phyloP scores from a whole-genome alignment of 2,113 vertebrate species.

The Megaleporinus macrocephalus region DNA sequence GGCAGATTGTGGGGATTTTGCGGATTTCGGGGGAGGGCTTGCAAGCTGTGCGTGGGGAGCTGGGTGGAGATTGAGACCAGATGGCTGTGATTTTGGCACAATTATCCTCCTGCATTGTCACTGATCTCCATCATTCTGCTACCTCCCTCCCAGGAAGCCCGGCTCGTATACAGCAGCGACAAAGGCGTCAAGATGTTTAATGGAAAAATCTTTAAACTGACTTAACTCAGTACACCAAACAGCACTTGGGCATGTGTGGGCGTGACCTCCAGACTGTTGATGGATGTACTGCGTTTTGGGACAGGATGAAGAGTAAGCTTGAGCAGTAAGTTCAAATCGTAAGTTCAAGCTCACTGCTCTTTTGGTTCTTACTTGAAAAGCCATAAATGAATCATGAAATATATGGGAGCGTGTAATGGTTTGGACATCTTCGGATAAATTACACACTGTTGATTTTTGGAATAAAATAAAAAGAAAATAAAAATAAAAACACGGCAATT shows the following conservation, averaged over 20 bases:
- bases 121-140: slow-evolving; percentile 55
- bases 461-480: too few relatives aligned
- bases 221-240: background rate
- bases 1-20: slow-evolving; percentile 65
- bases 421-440: too few relatives aligned
- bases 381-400: too few relatives aligned
- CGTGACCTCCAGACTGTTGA: slow-evolving; percentile 24
- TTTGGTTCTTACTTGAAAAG: background rate
- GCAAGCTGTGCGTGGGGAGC: slow-evolving; percentile 59
- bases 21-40: slow-evolving; percentile 65
- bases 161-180: slow-evolving; percentile 20
- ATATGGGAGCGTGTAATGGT: too few relatives aligned
- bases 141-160: slow-evolving; percentile 45
- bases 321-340: background rate
- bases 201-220: slow-evolving; percentile 56
- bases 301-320: background rate
- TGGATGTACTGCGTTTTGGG: slow-evolving; percentile 7
- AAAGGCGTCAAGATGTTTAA: slow-evolving; percentile 55
- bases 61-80: slow-evolving; percentile 65
- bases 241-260: background rate
- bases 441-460: too few relatives aligned
- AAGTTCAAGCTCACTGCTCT: background rate
- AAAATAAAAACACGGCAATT: too few relatives aligned
- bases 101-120: slow-evolving; percentile 62
- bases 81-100: slow-evolving; percentile 63